A percentile compares a stretch with the other conserved stretches of the same genome.
phyloP scores from a whole-genome alignment of 2,888 invertebrate species.

The Phania funesta region DNA sequence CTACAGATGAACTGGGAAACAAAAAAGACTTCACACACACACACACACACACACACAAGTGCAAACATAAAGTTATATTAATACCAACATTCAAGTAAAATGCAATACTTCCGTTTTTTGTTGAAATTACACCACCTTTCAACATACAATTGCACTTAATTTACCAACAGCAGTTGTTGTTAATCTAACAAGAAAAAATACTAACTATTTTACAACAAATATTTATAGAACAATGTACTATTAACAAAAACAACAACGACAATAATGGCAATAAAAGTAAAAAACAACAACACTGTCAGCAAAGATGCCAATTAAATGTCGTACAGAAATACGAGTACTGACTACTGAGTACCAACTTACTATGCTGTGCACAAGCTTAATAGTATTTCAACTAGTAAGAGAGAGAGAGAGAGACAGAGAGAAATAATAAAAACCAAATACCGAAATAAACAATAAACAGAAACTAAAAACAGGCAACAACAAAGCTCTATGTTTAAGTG shows the following conservation, averaged over 20 bases:
- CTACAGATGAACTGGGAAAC: neutral
- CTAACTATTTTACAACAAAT: neutral
- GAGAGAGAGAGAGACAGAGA: too few species aligned
- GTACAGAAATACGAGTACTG: slow-evolving; percentile 39
- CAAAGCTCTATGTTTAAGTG: neutral
- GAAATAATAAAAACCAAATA: slow-evolving; percentile 16
- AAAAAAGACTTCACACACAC: neutral
- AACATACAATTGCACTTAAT: slow-evolving; percentile 64
- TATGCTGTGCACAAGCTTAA: neutral
- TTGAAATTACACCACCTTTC: slow-evolving; percentile 62
- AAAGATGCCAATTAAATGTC: slow-evolving; percentile 64
- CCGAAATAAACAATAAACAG: slow-evolving; percentile 4
- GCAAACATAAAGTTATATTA: neutral
- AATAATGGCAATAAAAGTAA: slow-evolving; percentile 17
- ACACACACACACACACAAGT: neutral
- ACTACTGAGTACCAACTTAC: slow-evolving; percentile 29
- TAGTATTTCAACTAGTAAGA: neutral
- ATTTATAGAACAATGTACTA: slow-evolving; percentile 10
- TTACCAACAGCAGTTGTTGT: slow-evolving; percentile 50
- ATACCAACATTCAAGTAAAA: slow-evolving; percentile 13
- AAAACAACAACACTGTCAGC: slow-evolving; percentile 45
- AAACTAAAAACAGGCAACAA: neutral
- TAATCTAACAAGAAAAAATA: slow-evolving; percentile 1
- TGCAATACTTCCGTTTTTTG: slow-evolving; percentile 55
- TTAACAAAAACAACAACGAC: slow-evolving; percentile 16